Conservation (phyloP, 2,888 invertebrate genomes). For the Drosophila parthenogenetica region DNA sequence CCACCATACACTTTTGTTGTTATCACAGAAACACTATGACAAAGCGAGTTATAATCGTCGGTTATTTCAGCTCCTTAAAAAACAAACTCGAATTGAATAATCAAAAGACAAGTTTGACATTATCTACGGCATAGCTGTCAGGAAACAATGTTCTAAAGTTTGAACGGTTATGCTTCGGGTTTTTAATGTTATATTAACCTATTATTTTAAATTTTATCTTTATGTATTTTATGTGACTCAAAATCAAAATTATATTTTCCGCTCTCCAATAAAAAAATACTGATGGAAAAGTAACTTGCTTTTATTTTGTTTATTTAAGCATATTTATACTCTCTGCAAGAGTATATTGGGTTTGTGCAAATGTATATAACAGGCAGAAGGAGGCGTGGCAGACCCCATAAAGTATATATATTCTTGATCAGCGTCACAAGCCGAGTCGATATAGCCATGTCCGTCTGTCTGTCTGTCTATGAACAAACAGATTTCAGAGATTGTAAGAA, state of each 20-base stretch:
- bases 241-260: background rate
- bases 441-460: too few relatives aligned
- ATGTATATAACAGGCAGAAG: too few relatives aligned
- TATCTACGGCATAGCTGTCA: constrained; percentile 58
- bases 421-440: too few relatives aligned
- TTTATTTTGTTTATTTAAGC: too few relatives aligned
- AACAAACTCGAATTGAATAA: background rate
- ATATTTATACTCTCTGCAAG: too few relatives aligned
- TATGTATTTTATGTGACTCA: background rate
- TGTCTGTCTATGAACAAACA: too few relatives aligned
- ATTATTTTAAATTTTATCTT: background rate
- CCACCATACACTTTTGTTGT: background rate
- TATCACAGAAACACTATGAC: constrained; percentile 13
- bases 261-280: too few relatives aligned
- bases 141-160: constrained; percentile 5
- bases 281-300: too few relatives aligned
- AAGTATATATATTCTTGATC: too few relatives aligned
- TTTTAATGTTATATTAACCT: background rate
- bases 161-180: background rate
- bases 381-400: too few relatives aligned
- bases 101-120: constrained; percentile 9
- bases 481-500: too few relatives aligned
- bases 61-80: constrained; percentile 3
- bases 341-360: too few relatives aligned
- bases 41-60: background rate